Base-by-base conservation (phyloP, 1,140 invertebrate genomes). In the Zaprionus taronus region DNA sequence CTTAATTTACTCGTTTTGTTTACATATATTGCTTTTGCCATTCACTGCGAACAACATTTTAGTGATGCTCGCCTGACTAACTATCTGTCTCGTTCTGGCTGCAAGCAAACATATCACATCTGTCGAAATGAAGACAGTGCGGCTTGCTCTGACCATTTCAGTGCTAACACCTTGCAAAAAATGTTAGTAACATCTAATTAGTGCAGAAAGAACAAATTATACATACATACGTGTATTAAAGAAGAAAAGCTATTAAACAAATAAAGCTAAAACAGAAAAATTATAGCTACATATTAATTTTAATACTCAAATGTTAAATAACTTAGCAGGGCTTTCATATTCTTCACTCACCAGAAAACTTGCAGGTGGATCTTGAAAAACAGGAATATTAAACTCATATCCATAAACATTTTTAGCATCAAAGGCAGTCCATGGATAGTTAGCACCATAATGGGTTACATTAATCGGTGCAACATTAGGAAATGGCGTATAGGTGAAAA, bases 401-500 rank as follows among this genome's bases (percentile, higher is more conserved):
- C 75, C 75, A 12, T 65, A 14, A 0, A 85, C 26, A 58, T 81
- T 49, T 20, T 5, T 31, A 1, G 26, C 22, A 1, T 47, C 28
- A 4, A 67, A 67, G 5, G 4, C 4, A 4, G 64, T 17, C 64
- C 64, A 67, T 24, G 73, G n/a, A 61, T 34, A 41, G 56, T 73
- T 6, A 57, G 22, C n/a, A 17, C 61, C 65, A 5, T 49, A 53
- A 1, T 38, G 20, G 5, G 72, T 79, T 9, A 81, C 15, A 70
- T 85, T 81, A 5, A 28, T 44, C 0, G 67, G 7, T 1, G 31
- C 61, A 4, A 85, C 5, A 5, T 69, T 17, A 0, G 83, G 83
- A 58, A 85, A 85, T 0, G 81, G 81, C 2, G 79, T 81, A 15
- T 85, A 85, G 2, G 44, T 73, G 0, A 63, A 79, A 0, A 85